Evolutionary conservation across 2,113 vertebrate genomes (phyloP).

Genomic region (Hoplias malabaricus): DNA sequence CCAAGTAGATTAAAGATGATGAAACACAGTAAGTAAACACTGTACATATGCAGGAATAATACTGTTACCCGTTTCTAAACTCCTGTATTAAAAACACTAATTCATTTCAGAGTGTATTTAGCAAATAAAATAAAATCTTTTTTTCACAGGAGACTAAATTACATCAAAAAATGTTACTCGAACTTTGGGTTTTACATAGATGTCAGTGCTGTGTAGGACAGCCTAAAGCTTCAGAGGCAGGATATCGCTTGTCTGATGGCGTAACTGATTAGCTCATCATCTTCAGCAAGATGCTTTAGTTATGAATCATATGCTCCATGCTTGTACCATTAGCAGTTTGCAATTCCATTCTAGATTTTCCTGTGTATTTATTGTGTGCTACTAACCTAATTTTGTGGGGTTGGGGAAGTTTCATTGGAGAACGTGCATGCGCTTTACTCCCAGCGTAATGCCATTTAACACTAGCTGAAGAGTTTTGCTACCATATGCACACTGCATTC

Average conservation of each 20-base stretch:
- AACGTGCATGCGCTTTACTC: conserved; percentile 46
- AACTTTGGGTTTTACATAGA: conserved; percentile 11
- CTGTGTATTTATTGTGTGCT: conserved; percentile 27
- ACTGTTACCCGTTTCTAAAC: neutral
- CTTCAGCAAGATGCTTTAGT: conserved; percentile 12
- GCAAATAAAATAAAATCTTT: conserved; percentile 14
- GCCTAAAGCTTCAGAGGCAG: neutral
- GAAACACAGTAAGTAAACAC: neutral
- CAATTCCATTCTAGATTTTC: conserved; percentile 28
- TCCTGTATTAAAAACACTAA: neutral
- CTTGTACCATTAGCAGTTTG: neutral
- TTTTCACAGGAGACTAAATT: neutral
- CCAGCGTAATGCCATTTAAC: conserved; percentile 26
- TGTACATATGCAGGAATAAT: conserved; percentile 22
- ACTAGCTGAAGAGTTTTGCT: conserved; percentile 22
- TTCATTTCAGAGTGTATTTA: neutral
- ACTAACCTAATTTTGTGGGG: conserved; percentile 23
- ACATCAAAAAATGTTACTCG: conserved; percentile 30
- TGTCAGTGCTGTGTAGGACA: neutral
- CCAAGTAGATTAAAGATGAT: neutral
- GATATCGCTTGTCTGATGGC: conserved; percentile 27
- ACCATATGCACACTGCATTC: conserved; percentile 19
- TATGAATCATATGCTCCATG: conserved; percentile 22
- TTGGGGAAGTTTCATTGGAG: neutral
- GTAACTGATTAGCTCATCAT: conserved; percentile 3